Percentiles rank a stretch among this genome's conserved stretches.
Conservation (phyloP, 2,888 invertebrate genomes). For the Ormyrus labotus region DNA sequence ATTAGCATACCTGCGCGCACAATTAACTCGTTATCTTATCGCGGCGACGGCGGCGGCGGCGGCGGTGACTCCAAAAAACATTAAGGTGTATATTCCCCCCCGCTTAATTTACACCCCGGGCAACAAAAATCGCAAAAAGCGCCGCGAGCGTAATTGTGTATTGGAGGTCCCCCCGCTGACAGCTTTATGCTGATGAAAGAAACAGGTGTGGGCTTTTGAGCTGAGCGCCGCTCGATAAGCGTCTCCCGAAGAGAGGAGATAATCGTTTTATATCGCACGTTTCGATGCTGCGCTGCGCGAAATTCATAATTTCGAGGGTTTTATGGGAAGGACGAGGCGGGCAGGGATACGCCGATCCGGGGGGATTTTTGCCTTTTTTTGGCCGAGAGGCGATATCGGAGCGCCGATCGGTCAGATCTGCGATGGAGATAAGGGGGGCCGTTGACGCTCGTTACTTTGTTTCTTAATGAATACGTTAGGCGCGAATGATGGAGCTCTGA, state of each 20-base stretch:
- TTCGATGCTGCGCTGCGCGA: slow-evolving; percentile 20
- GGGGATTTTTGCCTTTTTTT: neutral
- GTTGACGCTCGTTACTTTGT: slow-evolving; percentile 42
- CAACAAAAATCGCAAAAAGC: slow-evolving; percentile 50
- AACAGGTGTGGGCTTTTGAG: slow-evolving; percentile 46
- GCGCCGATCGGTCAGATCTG: slow-evolving; percentile 36
- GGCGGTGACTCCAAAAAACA: slow-evolving; percentile 64
- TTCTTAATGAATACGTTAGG: slow-evolving; percentile 51
- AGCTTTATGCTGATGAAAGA: slow-evolving; percentile 58
- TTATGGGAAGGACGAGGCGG: slow-evolving; percentile 10
- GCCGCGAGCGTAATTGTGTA: neutral
- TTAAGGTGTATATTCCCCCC: slow-evolving; percentile 69
- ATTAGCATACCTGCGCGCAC: slow-evolving; percentile 74
- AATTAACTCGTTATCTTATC: slow-evolving; percentile 77
- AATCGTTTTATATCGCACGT: slow-evolving; percentile 44
- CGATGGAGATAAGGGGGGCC: slow-evolving; percentile 12
- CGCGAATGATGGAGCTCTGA: neutral
- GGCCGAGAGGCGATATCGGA: slow-evolving; percentile 18
- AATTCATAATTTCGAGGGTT: slow-evolving; percentile 52
- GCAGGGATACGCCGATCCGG: neutral
- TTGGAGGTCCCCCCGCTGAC: slow-evolving; percentile 24
- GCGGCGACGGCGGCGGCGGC: slow-evolving; percentile 60
- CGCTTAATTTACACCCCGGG: slow-evolving; percentile 73
- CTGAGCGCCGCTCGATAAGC: neutral
- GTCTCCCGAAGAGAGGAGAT: slow-evolving; percentile 8